Percentiles rank a stretch among this genome's conserved stretches.
phyloP scores from a whole-genome alignment of 2,888 invertebrate species.

The Xanthia togata region DNA sequence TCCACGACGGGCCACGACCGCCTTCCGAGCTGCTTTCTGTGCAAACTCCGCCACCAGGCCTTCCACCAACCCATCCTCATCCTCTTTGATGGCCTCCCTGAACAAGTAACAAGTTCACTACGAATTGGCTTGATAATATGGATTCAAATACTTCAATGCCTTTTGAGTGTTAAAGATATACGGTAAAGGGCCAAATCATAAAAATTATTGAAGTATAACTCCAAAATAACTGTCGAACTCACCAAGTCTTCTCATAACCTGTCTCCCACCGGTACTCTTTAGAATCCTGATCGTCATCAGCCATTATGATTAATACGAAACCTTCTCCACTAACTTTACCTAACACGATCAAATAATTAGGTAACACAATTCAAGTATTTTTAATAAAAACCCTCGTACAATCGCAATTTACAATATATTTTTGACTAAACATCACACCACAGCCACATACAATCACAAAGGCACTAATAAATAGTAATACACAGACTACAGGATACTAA shows the following conservation, averaged over 20 bases:
- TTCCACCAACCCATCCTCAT: conserved; percentile 97
- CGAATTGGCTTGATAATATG: neutral
- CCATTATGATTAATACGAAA: conserved; percentile 86
- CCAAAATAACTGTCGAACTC: conserved; percentile 67
- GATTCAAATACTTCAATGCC: neutral
- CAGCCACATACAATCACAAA: too few species aligned
- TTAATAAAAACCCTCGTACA: neutral
- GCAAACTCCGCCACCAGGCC: conserved; percentile 97
- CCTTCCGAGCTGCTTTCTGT: conserved; percentile 96
- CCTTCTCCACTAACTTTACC: neutral
- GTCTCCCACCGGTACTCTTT: conserved; percentile 98
- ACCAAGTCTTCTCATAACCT: conserved; percentile 98
- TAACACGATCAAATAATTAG: neutral
- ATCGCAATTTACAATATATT: neutral
- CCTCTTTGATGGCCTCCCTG: conserved; percentile 99
- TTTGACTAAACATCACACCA: too few species aligned
- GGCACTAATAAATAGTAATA: too few species aligned
- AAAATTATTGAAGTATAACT: neutral
- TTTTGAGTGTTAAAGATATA: neutral
- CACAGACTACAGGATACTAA: too few species aligned
- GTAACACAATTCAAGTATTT: conserved; percentile 13
- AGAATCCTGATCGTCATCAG: conserved; percentile 95
- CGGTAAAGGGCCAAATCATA: neutral
- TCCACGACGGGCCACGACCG: conserved; percentile 92
- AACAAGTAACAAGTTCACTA: conserved; percentile 44